A percentile compares a stretch with the other conserved stretches of the same genome.
phyloP scores from a whole-genome alignment of 2,797 vertebrate genomes.

The Gallinago stenura region DNA sequence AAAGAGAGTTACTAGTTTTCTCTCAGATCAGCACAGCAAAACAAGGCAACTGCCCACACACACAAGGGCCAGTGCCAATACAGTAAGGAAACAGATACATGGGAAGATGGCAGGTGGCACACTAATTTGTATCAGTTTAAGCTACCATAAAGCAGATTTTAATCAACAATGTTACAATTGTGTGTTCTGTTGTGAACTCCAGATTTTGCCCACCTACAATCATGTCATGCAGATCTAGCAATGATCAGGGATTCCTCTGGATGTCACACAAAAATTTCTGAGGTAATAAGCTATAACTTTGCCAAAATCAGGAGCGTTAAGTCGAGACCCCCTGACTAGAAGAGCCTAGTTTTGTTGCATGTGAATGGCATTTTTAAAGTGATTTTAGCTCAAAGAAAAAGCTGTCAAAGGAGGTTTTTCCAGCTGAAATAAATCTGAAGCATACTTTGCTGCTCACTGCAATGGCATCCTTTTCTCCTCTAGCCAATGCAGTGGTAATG shows the following conservation, averaged over 20 bases:
- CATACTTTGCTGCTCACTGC: background rate
- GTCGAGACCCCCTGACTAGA: background rate
- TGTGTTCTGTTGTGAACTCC: background rate
- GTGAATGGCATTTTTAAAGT: background rate
- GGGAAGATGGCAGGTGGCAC: background rate
- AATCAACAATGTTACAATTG: background rate
- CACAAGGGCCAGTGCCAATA: background rate
- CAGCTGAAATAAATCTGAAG: background rate
- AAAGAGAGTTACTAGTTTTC: background rate
- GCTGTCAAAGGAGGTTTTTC: background rate
- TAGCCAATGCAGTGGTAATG: background rate
- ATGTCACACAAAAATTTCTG: background rate
- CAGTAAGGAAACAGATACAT: background rate
- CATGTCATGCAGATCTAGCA: background rate
- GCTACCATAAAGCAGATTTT: background rate
- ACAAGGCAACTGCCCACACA: slow-evolving; percentile 8
- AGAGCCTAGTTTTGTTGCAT: background rate
- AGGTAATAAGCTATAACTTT: background rate
- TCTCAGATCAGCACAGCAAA: slow-evolving; percentile 3
- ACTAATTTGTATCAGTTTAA: slow-evolving; percentile 21
- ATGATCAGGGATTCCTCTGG: background rate
- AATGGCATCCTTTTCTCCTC: background rate
- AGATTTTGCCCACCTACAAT: slow-evolving; percentile 3
- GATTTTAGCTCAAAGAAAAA: background rate
- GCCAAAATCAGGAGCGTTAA: background rate